Conservation (phyloP, 1,140 invertebrate genomes). For the Lepidurus arcticus region DNA sequence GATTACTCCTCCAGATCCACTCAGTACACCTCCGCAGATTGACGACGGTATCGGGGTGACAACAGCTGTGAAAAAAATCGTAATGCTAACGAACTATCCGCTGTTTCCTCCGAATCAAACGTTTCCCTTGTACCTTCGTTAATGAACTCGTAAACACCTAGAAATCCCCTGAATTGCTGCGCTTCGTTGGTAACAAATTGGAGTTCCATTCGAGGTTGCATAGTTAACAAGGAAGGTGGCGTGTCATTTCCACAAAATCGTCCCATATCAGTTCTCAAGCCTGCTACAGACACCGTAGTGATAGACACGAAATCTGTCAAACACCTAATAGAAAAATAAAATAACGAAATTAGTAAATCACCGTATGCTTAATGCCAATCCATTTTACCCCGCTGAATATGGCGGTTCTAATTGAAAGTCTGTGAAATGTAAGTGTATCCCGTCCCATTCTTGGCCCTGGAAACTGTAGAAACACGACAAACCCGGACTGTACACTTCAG, state of each 20-base stretch:
- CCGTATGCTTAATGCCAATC: no score
- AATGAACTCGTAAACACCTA: slow-evolving; percentile 42
- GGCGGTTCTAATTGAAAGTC: slow-evolving; percentile 30
- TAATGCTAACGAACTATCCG: background rate
- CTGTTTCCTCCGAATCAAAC: background rate
- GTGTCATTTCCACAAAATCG: slow-evolving; percentile 32
- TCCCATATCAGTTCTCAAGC: slow-evolving; percentile 24
- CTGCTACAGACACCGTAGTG: slow-evolving; percentile 19
- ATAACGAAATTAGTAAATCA: background rate
- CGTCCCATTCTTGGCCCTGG: slow-evolving; percentile 31
- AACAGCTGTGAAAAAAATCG: background rate
- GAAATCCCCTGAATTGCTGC: slow-evolving; percentile 41
- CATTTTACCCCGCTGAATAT: slow-evolving; percentile 25
- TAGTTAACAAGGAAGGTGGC: slow-evolving; percentile 39
- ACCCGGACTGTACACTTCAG: slow-evolving; percentile 44
- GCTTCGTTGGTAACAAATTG: slow-evolving; percentile 44
- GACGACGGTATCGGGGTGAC: background rate
- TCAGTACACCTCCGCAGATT: background rate
- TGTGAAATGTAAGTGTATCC: slow-evolving; percentile 28
- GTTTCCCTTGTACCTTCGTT: slow-evolving; percentile 41
- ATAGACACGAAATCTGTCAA: slow-evolving; percentile 33
- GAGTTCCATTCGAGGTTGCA: slow-evolving; percentile 43
- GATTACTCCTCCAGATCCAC: background rate
- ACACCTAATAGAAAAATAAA: slow-evolving; percentile 31
- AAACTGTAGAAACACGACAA: slow-evolving; percentile 44